Evolutionary conservation across 2,888 invertebrate genomes (phyloP).

Genomic region (Cynaeus angustus): DNA sequence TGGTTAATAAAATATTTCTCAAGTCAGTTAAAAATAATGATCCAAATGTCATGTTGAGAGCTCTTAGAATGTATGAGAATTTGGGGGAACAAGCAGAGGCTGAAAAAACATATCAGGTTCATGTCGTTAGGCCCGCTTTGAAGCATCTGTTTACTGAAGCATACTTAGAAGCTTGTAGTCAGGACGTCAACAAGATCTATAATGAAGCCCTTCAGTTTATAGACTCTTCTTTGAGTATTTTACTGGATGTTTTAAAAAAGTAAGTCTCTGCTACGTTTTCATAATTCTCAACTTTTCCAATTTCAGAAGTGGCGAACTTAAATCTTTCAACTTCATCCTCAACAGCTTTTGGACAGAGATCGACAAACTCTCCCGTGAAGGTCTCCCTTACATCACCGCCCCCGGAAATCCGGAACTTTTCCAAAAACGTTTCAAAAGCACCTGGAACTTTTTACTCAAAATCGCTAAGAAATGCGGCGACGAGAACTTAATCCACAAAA

Average conservation of each 20-base stretch:
- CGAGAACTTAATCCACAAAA: slow-evolving; percentile 76
- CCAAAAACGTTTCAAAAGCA: slow-evolving; percentile 86
- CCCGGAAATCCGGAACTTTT: slow-evolving; percentile 94
- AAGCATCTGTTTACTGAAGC: slow-evolving; percentile 82
- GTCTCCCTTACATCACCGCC: slow-evolving; percentile 89
- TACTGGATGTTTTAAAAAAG: slow-evolving; percentile 65
- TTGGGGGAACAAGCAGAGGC: slow-evolving; percentile 82
- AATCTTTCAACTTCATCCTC: slow-evolving; percentile 84
- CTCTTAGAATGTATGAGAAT: slow-evolving; percentile 74
- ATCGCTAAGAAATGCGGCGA: slow-evolving; percentile 81
- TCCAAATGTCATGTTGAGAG: slow-evolving; percentile 75
- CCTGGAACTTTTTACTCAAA: slow-evolving; percentile 82
- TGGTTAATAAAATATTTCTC: slow-evolving; percentile 71
- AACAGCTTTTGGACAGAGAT: slow-evolving; percentile 93
- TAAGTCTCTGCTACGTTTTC: background rate
- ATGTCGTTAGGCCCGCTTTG: slow-evolving; percentile 80
- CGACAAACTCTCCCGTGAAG: slow-evolving; percentile 86
- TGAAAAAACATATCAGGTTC: slow-evolving; percentile 81
- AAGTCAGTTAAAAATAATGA: slow-evolving; percentile 75
- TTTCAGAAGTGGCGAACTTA: slow-evolving; percentile 67
- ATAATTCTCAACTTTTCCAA: background rate
- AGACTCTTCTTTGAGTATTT: slow-evolving; percentile 78
- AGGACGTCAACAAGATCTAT: slow-evolving; percentile 83
- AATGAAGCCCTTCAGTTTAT: slow-evolving; percentile 82
- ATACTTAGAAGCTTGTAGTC: slow-evolving; percentile 73